A percentile compares a stretch with the other conserved stretches of the same genome.
Conservation (phyloP, 2,797 vertebrate genomes). For the Dermochelys coriacea region DNA sequence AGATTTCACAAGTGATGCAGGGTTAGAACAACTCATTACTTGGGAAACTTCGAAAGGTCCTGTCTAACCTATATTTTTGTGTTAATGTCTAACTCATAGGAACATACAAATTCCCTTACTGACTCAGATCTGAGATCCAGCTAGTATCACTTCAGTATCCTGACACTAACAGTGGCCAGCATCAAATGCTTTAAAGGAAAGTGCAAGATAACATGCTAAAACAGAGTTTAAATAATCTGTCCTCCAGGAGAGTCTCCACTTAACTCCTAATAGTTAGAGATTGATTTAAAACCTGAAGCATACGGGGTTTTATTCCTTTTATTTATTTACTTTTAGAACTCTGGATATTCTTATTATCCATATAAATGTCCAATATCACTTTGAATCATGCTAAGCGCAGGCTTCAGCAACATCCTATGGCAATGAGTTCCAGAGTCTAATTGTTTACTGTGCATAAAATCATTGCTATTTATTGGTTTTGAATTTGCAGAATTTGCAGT, state of each 20-base stretch:
- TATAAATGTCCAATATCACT: not conserved
- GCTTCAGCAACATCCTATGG: not conserved
- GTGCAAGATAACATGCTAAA: not conserved
- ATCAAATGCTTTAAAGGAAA: not conserved
- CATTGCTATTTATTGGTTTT: not conserved
- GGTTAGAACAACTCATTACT: accelerated
- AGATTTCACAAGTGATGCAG: not conserved
- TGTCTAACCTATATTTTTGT: not conserved
- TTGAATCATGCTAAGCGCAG: not conserved
- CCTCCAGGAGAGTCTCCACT: not conserved
- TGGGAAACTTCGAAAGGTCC: not conserved
- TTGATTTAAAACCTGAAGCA: not conserved
- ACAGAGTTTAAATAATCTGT: not conserved
- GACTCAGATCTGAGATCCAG: not conserved
- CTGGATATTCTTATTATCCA: not conserved
- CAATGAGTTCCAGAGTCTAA: not conserved
- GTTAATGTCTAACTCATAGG: too few relatives aligned
- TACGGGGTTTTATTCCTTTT: too few relatives aligned
- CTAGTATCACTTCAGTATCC: not conserved
- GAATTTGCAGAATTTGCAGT: not conserved
- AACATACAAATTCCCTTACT: not conserved
- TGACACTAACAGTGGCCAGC: not conserved
- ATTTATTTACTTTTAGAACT: too few relatives aligned
- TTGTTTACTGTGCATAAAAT: not conserved
- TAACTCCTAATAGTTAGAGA: not conserved